These are phyloP conservation scores for Phrynocephalus forsythii DNA, from an alignment of 2,797 vertebrate species.

Conservation along the genomic window DNA sequence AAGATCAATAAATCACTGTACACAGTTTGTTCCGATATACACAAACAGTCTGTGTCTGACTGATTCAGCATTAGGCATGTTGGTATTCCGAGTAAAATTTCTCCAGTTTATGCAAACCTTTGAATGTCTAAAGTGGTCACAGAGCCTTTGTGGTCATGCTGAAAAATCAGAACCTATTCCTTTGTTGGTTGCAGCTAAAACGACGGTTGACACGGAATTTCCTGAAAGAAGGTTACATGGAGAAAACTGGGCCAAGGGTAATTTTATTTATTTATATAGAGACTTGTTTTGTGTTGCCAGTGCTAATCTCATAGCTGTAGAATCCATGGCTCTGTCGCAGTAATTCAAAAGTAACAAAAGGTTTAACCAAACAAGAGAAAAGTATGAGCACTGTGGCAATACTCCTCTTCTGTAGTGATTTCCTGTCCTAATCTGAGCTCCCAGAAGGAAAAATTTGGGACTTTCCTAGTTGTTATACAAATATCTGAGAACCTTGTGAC, in stretches of 20 bases:
- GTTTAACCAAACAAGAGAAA: neutral
- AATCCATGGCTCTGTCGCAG: neutral
- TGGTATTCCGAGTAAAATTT: neutral
- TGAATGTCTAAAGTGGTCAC: neutral
- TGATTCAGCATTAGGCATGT: neutral
- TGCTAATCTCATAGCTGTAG: neutral
- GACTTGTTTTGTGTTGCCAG: neutral
- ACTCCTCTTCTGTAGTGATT: neutral
- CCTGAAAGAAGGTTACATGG: conserved; percentile 92
- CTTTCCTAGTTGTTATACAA: no score
- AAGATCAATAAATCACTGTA: neutral
- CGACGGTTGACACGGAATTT: conserved; percentile 88
- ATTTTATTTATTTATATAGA: neutral
- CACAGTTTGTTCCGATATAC: neutral
- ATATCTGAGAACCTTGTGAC: no score
- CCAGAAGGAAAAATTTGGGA: no score
- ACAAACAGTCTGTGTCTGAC: neutral
- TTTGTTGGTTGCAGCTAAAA: conserved; percentile 79
- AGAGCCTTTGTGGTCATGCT: neutral
- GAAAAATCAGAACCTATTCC: neutral
- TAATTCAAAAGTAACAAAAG: neutral
- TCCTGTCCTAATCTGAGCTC: neutral
- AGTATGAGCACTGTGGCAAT: neutral
- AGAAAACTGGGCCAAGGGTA: conserved; percentile 90
- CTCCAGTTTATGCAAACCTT: neutral